Evolutionary conservation across 2,888 invertebrate species (phyloP).

Genomic region (Neoscelio sp.): DNA sequence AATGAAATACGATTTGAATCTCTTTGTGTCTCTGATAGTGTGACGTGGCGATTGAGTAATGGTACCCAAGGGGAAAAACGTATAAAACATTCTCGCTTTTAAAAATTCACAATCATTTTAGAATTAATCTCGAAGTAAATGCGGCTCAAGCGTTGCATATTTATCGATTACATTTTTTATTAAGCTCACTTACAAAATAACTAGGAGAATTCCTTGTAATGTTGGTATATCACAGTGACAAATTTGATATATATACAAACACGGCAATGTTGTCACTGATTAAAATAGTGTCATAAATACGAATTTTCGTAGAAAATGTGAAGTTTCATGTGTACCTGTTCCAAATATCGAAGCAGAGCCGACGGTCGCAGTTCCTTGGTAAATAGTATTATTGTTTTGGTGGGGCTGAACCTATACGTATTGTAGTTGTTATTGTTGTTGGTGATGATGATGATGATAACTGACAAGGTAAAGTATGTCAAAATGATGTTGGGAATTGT

Average conservation of each 20-base stretch:
- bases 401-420: slow-evolving; percentile 71
- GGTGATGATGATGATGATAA: slow-evolving; percentile 68
- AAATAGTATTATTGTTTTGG: slow-evolving; percentile 75
- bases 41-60: slow-evolving; percentile 17
- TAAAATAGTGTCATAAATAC: too few relatives aligned
- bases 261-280: too few relatives aligned
- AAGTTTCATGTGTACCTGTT: slow-evolving; percentile 77
- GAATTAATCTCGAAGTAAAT: too few relatives aligned
- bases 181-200: too few relatives aligned
- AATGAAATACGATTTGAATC: slow-evolving; percentile 36
- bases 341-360: slow-evolving; percentile 76
- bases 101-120: too few relatives aligned
- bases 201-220: neutral
- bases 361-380: slow-evolving; percentile 75
- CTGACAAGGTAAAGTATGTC: slow-evolving; percentile 38
- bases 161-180: too few relatives aligned
- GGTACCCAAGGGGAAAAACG: neutral
- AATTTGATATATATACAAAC: too few relatives aligned
- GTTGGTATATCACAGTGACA: neutral
- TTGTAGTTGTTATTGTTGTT: slow-evolving; percentile 64
- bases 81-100: neutral
- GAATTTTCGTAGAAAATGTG: slow-evolving; percentile 17
- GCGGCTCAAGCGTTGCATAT: neutral
- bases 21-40: slow-evolving; percentile 17
- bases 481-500: slow-evolving; percentile 47